A percentile compares a stretch with the other conserved stretches of the same genome.
phyloP scores from a whole-genome alignment of 2,888 invertebrate species.

The Eristalis pertinax region DNA sequence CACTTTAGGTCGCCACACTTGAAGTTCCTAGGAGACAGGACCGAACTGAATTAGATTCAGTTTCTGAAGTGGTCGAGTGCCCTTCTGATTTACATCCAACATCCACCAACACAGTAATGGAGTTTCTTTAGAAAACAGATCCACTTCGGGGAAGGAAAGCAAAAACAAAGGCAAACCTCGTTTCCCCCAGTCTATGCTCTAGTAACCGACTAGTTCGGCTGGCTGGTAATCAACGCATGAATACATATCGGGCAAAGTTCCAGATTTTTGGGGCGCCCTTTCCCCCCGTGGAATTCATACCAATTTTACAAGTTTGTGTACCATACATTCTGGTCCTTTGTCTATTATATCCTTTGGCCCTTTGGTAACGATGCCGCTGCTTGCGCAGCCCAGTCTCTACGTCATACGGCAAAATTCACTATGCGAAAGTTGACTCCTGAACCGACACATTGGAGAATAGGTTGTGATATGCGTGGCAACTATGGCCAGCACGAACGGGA shows the following conservation, averaged over 20 bases:
- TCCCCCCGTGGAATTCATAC: constrained; percentile 24
- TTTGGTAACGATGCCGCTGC: constrained; percentile 3
- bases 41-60: not conserved
- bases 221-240: constrained; percentile 52
- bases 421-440: constrained; percentile 12
- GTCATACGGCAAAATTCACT: constrained; percentile 22
- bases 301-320: constrained; percentile 2
- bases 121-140: not conserved
- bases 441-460: constrained; percentile 2
- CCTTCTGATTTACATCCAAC: not conserved
- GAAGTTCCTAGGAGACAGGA: not conserved
- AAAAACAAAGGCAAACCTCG: not conserved
- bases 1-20: not conserved
- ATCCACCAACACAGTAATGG: not conserved
- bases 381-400: not conserved
- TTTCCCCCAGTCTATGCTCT: not conserved
- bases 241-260: constrained; percentile 54
- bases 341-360: constrained; percentile 31
- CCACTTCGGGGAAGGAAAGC: not conserved
- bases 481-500: constrained; percentile 55
- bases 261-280: constrained; percentile 32
- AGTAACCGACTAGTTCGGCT: constrained; percentile 18
- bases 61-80: not conserved
- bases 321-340: constrained; percentile 44
- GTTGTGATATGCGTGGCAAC: constrained; percentile 8